phyloP scores from a whole-genome alignment of 2,113 vertebrate genomes.

The Psilopsiagon aurifrons region DNA sequence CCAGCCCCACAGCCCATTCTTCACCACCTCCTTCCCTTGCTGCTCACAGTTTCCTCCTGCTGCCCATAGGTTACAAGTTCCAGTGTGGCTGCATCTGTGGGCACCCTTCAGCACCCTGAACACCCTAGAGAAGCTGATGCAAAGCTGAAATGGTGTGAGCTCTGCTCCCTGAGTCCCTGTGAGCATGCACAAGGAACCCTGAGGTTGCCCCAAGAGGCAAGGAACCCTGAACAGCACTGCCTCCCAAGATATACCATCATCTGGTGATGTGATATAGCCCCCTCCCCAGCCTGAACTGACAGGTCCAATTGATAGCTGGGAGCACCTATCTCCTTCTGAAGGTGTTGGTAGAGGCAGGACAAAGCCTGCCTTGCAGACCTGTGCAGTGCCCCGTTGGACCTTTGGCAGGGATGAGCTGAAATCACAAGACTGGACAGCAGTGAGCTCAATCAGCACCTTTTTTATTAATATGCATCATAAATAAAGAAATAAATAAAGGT shows the following conservation, averaged over 20 bases:
- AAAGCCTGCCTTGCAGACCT: not conserved
- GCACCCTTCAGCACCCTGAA: conserved; percentile 73
- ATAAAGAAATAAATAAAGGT: conserved; percentile 87
- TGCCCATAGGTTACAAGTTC: conserved; percentile 73
- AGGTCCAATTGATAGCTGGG: not conserved
- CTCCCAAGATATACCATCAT: not conserved
- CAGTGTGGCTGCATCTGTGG: conserved; percentile 78
- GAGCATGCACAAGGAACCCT: not conserved
- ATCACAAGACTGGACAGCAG: not conserved
- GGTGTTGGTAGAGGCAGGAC: not conserved
- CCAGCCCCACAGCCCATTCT: not conserved
- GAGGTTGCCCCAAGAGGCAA: not conserved
- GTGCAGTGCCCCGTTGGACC: not conserved
- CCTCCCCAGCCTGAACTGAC: not conserved
- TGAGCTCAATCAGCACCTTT: conserved; percentile 78
- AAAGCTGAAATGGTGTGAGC: not conserved
- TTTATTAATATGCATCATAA: conserved; percentile 88
- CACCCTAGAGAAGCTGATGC: conserved; percentile 45
- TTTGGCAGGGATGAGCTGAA: not conserved
- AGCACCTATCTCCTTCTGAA: not conserved
- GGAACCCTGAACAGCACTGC: rapidly evolving
- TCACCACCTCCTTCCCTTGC: rapidly evolving
- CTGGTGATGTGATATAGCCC: not conserved
- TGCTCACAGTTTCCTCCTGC: not conserved
- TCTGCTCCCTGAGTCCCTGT: not conserved